These are phyloP conservation scores for Ephestia elutella DNA, from an alignment of 1,140 invertebrate species.

Conservation along the genomic window DNA sequence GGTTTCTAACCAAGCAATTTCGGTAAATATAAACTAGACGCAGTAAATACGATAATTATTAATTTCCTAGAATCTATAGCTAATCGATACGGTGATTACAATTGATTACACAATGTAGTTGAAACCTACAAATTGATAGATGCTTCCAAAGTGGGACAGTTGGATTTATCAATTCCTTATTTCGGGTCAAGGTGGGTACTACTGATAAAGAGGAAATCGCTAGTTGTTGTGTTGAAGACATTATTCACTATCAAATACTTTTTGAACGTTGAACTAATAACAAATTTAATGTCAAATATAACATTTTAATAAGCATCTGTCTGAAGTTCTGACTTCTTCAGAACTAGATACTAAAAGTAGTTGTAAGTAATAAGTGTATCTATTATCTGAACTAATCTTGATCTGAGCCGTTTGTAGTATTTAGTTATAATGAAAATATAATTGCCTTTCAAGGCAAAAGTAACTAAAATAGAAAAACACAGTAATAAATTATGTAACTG, in stretches of 20 bases:
- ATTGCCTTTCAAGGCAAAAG: too few species aligned
- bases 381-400: too few species aligned
- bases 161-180: constrained; percentile 19
- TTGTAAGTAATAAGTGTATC: too few species aligned
- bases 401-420: too few species aligned
- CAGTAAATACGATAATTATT: neutral
- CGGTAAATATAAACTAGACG: neutral
- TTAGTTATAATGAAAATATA: too few species aligned
- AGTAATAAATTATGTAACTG: too few species aligned
- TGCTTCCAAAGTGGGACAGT: constrained; percentile 10
- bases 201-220: neutral
- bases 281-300: neutral
- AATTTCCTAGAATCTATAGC: neutral
- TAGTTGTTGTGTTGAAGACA: too few species aligned
- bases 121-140: neutral
- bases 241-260: constrained; percentile 12
- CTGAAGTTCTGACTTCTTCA: too few species aligned
- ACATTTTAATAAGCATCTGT: too few species aligned
- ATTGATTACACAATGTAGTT: neutral
- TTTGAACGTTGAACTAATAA: neutral
- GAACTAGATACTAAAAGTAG: too few species aligned
- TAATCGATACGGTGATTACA: neutral
- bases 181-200: constrained; percentile 30
- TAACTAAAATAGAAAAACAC: too few species aligned
- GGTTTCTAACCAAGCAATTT: too few species aligned